Percentiles rank a stretch among this genome's conserved stretches.
Evolutionary conservation across 2,888 invertebrate genomes (phyloP).

Genomic region (Cheilosia vernalis): DNA sequence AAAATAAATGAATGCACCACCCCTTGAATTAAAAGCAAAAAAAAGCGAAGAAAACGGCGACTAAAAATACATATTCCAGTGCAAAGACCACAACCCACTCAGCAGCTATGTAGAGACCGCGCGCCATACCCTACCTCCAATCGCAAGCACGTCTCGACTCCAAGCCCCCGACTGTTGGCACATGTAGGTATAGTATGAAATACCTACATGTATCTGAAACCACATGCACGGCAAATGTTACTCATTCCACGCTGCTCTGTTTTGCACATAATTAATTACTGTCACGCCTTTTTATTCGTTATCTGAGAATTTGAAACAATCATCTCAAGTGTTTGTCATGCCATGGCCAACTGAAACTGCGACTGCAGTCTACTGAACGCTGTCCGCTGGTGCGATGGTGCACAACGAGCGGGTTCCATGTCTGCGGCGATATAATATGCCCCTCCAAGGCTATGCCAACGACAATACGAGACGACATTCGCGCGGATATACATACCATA

Average conservation of each 20-base stretch:
- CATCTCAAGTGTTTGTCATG: slow-evolving; percentile 79
- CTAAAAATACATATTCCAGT: slow-evolving; percentile 28
- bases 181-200: neutral
- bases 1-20: slow-evolving; percentile 72
- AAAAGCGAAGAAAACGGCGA: slow-evolving; percentile 1
- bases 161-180: slow-evolving; percentile 23
- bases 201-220: slow-evolving; percentile 31
- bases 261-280: slow-evolving; percentile 83
- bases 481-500: neutral
- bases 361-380: slow-evolving; percentile 24
- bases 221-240: slow-evolving; percentile 72
- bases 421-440: slow-evolving; percentile 17
- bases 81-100: slow-evolving; percentile 65
- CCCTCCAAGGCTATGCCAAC: slow-evolving; percentile 40
- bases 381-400: slow-evolving; percentile 19
- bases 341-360: slow-evolving; percentile 48
- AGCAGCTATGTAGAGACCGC: slow-evolving; percentile 15
- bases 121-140: slow-evolving; percentile 11
- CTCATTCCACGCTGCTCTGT: slow-evolving; percentile 72
- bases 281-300: slow-evolving; percentile 82
- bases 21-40: slow-evolving; percentile 54
- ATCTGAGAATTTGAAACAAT: slow-evolving; percentile 81
- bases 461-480: neutral
- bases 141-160: slow-evolving; percentile 26
- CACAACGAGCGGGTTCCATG: slow-evolving; percentile 40